Evolutionary conservation across 2,888 invertebrate genomes (phyloP).

Genomic region (Ophion costatus): DNA sequence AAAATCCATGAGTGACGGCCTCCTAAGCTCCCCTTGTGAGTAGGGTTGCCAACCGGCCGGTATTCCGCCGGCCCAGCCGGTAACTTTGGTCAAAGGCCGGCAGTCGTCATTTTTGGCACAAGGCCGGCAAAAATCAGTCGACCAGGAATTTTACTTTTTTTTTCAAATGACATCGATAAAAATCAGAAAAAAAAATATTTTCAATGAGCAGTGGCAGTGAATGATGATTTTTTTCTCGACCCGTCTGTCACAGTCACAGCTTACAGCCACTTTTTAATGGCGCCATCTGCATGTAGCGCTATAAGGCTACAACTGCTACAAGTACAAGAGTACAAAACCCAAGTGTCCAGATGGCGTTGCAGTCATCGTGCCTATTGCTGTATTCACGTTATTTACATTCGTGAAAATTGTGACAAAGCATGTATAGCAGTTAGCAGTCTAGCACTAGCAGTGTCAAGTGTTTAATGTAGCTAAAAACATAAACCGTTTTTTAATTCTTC

Average conservation of each 20-base stretch:
- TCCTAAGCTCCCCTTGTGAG: no score
- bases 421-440: neutral
- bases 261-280: neutral
- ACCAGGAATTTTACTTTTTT: neutral
- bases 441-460: no score
- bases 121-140: constrained; percentile 2
- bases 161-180: neutral
- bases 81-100: no score
- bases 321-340: neutral
- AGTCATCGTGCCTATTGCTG: constrained; percentile 5
- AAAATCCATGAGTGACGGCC: no score
- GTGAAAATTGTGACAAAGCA: constrained; percentile 1
- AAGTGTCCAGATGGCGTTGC: neutral
- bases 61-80: no score
- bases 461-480: no score
- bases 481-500: neutral
- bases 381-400: neutral
- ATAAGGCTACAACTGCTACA: constrained; percentile 1
- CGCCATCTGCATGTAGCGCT: constrained; percentile 5
- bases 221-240: no score
- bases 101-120: neutral
- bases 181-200: no score
- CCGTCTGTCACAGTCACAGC: neutral
- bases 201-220: no score
- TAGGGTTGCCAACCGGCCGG: no score